A percentile compares a stretch with the other conserved stretches of the same genome.
phyloP scores from a whole-genome alignment of 2,113 vertebrate species.

The Thunnus maccoyii region DNA sequence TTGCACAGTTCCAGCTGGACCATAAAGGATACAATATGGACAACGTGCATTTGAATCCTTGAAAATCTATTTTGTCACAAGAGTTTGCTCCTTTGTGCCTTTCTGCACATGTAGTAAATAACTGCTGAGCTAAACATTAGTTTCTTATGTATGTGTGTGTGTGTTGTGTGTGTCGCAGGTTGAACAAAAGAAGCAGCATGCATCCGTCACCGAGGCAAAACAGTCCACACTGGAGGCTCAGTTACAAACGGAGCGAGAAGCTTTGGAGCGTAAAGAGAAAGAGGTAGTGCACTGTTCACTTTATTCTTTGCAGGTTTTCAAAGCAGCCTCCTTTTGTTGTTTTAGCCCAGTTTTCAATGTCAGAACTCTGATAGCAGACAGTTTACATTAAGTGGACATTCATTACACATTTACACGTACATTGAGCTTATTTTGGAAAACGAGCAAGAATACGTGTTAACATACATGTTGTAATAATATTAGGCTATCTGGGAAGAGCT shows the following conservation, averaged over 20 bases:
- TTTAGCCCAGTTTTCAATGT: background rate
- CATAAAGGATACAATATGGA: background rate
- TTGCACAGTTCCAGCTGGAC: background rate
- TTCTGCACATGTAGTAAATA: slow-evolving; percentile 5
- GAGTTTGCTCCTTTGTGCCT: background rate
- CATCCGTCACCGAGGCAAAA: slow-evolving; percentile 80
- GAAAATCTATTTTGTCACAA: background rate
- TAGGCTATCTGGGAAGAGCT: too few relatives aligned
- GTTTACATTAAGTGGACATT: background rate
- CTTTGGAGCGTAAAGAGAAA: slow-evolving; percentile 96
- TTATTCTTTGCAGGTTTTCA: background rate
- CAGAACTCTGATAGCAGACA: background rate
- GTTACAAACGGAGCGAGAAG: slow-evolving; percentile 95
- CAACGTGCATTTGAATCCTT: background rate
- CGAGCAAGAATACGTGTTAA: too few relatives aligned
- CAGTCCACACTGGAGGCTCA: slow-evolving; percentile 91
- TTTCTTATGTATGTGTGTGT: slow-evolving; percentile 22
- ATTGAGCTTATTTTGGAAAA: too few relatives aligned
- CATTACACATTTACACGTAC: too few relatives aligned
- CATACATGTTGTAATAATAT: too few relatives aligned
- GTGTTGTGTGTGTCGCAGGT: slow-evolving; percentile 81
- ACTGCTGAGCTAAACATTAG: slow-evolving; percentile 60
- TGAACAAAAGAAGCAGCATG: slow-evolving; percentile 89
- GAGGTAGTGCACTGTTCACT: slow-evolving; percentile 87
- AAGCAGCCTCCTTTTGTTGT: background rate